Evolutionary conservation across 2,888 invertebrate genomes (phyloP), one percentile per base, ranked within the genome.

Genomic region (Brachypalpus laphriformis): DNA sequence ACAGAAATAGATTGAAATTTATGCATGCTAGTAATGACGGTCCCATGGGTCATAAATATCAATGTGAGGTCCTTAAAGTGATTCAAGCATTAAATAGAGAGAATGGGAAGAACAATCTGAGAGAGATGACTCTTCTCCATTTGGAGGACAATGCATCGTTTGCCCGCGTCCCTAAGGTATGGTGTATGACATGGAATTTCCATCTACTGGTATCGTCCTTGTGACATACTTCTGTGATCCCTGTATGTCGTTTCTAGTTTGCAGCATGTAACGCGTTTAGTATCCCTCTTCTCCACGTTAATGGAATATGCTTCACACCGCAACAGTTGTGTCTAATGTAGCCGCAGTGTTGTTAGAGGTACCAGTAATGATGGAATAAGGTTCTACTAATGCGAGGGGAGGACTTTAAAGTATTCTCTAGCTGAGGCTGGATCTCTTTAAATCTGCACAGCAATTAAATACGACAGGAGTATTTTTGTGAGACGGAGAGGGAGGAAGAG

Each of bases 1-100:
- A 82, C 31, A 16, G 31, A 51, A 71, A 63, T 59, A 59, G 37
- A 65, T 72, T 77, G 51, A 61, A 77, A 82, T 82, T 77, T 82
- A 82, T 81, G 59, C 37, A 82, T 45, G 22, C n/a, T 28, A 40
- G 47, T 77, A 77, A 71, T 71, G 59, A 54, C 59, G 59, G 77
- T 66, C 71, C 18, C 65, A n/a, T 31, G 59, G 72, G 59, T 45
- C 65, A 61, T 82, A 77, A 82, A 82, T 77, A 65, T 51, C 65
- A 40, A 40, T 14, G 34, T 42, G 49, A 76, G n/a, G 68, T 68
- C 68, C 81, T 68, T 56, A 11, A 51, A 61, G 56, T n/a, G 45
- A 76, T 63, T 76, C 63, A 68, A 76, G 25, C 34, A 8, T 16
- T 34, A 1, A 42, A 18, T 25, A 2, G 7, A 40, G 34, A 40